Evolutionary conservation across 2,113 vertebrate species (phyloP).

Genomic region (Amphiprion percula): DNA sequence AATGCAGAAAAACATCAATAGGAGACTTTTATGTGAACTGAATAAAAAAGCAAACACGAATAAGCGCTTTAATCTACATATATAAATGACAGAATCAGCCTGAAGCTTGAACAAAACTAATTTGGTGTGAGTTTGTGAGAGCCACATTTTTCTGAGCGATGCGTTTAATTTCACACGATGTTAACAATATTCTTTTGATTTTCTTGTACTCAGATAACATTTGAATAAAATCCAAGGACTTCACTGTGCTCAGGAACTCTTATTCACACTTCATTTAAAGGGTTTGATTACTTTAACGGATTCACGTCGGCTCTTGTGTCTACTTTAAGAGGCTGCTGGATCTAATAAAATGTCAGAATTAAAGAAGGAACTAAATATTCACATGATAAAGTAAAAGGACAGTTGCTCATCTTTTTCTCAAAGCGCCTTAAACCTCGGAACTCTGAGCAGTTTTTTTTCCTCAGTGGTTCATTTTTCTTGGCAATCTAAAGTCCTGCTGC

Average conservation of each 20-base stretch:
- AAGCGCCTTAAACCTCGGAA: too few relatives aligned
- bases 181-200: neutral
- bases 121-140: neutral
- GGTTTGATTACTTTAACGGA: too few relatives aligned
- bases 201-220: neutral
- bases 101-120: neutral
- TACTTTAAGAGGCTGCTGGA: too few relatives aligned
- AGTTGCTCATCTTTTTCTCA: too few relatives aligned
- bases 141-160: neutral
- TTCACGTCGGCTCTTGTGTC: too few relatives aligned
- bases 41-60: neutral
- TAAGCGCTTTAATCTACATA: neutral
- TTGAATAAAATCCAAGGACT: neutral
- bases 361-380: neutral
- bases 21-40: neutral
- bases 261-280: too few relatives aligned
- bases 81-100: neutral
- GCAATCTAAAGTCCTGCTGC: too few relatives aligned
- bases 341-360: neutral
- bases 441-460: too few relatives aligned
- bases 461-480: too few relatives aligned
- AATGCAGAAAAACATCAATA: neutral
- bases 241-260: too few relatives aligned
- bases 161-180: fast-evolving
- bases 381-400: too few relatives aligned